Evolutionary conservation across 2,113 vertebrate genomes (phyloP).

Genomic region (Nansenia antarctica): DNA sequence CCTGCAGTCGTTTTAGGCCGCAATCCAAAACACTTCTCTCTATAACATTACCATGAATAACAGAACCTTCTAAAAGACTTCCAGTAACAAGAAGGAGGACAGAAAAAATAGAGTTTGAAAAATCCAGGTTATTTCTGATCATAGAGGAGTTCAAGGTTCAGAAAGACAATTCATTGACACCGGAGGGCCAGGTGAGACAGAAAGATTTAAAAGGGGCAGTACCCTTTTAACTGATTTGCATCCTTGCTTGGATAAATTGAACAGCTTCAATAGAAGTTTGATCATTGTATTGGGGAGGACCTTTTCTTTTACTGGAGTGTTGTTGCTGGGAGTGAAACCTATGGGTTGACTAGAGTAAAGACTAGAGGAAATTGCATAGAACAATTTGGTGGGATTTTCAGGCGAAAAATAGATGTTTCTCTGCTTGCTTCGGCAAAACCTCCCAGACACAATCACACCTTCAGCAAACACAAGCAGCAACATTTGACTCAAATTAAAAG

Average conservation of each 20-base stretch:
- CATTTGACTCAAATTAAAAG: slow-evolving; percentile 26
- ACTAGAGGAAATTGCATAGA: slow-evolving; percentile 45
- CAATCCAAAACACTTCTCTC: background rate
- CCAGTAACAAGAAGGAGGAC: background rate
- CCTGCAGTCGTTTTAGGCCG: background rate
- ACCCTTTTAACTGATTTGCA: slow-evolving; percentile 53
- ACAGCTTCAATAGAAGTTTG: slow-evolving; percentile 6
- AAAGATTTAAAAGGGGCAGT: slow-evolving; percentile 69
- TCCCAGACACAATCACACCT: slow-evolving; percentile 4
- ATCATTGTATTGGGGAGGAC: slow-evolving; percentile 25
- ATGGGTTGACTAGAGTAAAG: slow-evolving; percentile 25
- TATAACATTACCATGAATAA: background rate
- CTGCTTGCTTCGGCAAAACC: background rate
- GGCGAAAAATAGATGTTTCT: slow-evolving; percentile 6
- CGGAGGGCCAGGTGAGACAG: slow-evolving; percentile 33
- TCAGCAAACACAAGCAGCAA: slow-evolving; percentile 40
- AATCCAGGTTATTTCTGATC: slow-evolving; percentile 67
- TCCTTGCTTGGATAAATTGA: slow-evolving; percentile 21
- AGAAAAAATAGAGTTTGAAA: slow-evolving; percentile 3
- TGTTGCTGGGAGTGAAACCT: slow-evolving; percentile 65
- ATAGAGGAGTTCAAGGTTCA: slow-evolving; percentile 55
- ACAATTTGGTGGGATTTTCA: slow-evolving; percentile 19
- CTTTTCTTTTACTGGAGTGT: slow-evolving; percentile 68
- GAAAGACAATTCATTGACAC: slow-evolving; percentile 34
- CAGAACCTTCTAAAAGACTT: background rate